phyloP scores from a whole-genome alignment of 2,797 vertebrate genomes.

The Chelon labrosus region DNA sequence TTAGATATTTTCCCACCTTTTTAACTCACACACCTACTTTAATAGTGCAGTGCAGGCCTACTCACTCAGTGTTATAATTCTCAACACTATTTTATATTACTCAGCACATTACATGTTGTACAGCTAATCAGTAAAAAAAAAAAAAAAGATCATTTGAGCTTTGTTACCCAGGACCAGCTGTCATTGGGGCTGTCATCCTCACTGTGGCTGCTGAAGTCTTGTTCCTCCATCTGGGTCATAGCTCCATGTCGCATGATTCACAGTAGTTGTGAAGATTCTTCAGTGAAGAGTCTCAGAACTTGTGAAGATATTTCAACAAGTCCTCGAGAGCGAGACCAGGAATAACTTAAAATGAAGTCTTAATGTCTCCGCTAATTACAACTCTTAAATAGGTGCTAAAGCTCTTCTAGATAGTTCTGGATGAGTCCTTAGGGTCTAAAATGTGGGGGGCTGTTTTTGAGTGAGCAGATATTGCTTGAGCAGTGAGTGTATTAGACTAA shows the following conservation, averaged over 20 bases:
- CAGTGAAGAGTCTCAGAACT: not conserved
- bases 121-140: not conserved
- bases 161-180: conserved; percentile 84
- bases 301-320: conserved; percentile 1
- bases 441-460: conserved; percentile 23
- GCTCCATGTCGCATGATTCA: conserved; percentile 17
- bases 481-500: conserved; percentile 60
- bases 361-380: not conserved
- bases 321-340: not conserved
- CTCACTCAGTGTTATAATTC: not conserved
- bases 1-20: too few species aligned
- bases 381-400: conserved; percentile 3
- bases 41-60: not conserved
- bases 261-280: conserved; percentile 3
- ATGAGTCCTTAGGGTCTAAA: conserved; percentile 17
- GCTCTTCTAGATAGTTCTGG: conserved; percentile 5
- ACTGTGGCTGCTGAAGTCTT: conserved; percentile 35
- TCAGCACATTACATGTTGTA: not conserved
- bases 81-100: too few species aligned
- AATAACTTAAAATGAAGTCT: not conserved
- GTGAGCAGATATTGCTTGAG: conserved; percentile 23
- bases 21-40: too few species aligned
- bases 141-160: not conserved
- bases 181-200: conserved; percentile 59
- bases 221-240: conserved; percentile 43